A percentile compares a stretch with the other conserved stretches of the same genome.
Evolutionary conservation across 2,797 vertebrate genomes (phyloP).

Genomic region (Myotis planiceps): DNA sequence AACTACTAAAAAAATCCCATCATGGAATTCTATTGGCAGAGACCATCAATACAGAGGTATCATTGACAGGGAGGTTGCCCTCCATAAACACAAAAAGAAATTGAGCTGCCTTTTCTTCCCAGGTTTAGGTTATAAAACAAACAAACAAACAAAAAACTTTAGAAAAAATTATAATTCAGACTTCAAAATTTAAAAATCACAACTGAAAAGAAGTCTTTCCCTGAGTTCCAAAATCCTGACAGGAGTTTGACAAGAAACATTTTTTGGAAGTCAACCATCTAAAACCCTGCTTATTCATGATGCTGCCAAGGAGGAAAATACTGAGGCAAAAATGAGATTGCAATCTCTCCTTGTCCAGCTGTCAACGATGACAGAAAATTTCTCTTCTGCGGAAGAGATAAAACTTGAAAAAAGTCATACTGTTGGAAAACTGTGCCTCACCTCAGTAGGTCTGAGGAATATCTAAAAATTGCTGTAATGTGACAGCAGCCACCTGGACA

Average conservation of each 20-base stretch:
- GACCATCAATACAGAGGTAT: background rate
- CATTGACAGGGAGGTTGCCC: background rate
- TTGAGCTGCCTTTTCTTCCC: background rate
- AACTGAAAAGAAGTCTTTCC: slow-evolving; percentile 64
- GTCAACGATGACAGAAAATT: slow-evolving; percentile 67
- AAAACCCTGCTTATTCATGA: slow-evolving; percentile 75
- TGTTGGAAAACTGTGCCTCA: slow-evolving; percentile 41
- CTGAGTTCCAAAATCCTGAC: slow-evolving; percentile 64
- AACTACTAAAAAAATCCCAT: background rate
- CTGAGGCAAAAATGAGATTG: slow-evolving; percentile 60
- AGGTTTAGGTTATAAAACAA: background rate
- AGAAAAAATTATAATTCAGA: slow-evolving; percentile 35
- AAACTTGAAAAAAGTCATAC: background rate
- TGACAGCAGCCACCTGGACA: slow-evolving; percentile 70
- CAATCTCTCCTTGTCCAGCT: slow-evolving; percentile 63
- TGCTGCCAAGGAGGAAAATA: slow-evolving; percentile 61
- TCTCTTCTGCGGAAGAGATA: slow-evolving; percentile 49
- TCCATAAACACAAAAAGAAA: background rate
- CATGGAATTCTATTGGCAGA: background rate
- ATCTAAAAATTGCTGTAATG: slow-evolving; percentile 64
- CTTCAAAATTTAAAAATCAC: slow-evolving; percentile 64
- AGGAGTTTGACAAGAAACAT: slow-evolving; percentile 65
- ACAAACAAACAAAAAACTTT: background rate
- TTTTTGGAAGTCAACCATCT: slow-evolving; percentile 67
- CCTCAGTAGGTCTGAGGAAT: slow-evolving; percentile 48